Base-by-base conservation (phyloP, 92 coral and sea anemone species). In the Epizoanthus stellaris region DNA sequence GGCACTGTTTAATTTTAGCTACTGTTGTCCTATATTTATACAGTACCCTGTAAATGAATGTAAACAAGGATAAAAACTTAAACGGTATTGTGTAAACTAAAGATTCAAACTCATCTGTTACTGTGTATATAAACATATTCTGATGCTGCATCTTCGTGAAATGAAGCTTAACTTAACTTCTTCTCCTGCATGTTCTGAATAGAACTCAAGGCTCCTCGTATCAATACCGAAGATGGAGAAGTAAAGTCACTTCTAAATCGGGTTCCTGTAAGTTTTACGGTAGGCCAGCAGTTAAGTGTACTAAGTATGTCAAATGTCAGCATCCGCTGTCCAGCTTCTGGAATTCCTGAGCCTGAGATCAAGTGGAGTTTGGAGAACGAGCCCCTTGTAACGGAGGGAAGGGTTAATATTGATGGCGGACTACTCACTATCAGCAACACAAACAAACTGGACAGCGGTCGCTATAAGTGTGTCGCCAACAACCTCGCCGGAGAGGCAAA, bases 331-430 rank as follows among this genome's bases (percentile, higher is more conserved):
- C 93, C 94, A 39, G 93, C 88, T 74, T 85, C 82, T 19, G 99
- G 99, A 1, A 53, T 94, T 60, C 99, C 99, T n/a, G 49, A 79
- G 10, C 99, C 99, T 52, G 85, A 47, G n/a, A 85, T 94, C 62
- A 82, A 74, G 5, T 97, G 99, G 99, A 89, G 85, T 38, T 87
- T 87, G 63, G 92, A 91, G 17, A 82, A 88, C 40, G 74, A 61
- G 17, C 49, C 54, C 49, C 80, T 91, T 34, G 64, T 12, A 43
- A 23, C 64, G 40, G 86, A 70, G 72, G 94, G 80, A 10, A 86
- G 86, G 15, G 49, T 92, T 10, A 38, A 59, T 67, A 70, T 86
- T 36, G 17, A 64, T 14, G 84, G 67, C n/a, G 67, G 65, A n/a
- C 43, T 71, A 1, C 74, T 94, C 81, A 74, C 57, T 19, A 86